Percentiles rank a stretch among this genome's conserved stretches.
Conservation (phyloP, 2,797 vertebrate species). For the Staurois parvus region DNA sequence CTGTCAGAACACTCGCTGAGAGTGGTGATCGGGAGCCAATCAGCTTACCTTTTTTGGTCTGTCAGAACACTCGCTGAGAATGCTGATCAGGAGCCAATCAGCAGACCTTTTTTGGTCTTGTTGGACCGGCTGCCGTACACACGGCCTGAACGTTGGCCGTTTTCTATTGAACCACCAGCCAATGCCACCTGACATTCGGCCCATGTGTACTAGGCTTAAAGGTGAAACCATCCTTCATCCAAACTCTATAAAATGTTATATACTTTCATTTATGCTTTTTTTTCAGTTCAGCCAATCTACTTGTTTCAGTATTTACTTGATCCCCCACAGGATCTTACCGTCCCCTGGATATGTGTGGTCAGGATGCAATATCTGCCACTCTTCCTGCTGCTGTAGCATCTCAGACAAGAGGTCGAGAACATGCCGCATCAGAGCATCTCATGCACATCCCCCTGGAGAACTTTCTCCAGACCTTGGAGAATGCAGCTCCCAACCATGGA, state of each 20-base stretch:
- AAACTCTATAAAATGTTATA: not conserved
- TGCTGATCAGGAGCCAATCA: no score
- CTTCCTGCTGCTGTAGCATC: slow-evolving; percentile 67
- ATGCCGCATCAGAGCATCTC: slow-evolving; percentile 82
- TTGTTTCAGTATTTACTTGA: slow-evolving; percentile 13
- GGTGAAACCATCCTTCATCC: not conserved
- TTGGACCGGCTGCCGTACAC: no score
- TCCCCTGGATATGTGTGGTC: slow-evolving; percentile 77
- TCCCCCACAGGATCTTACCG: slow-evolving; percentile 77
- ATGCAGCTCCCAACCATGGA: slow-evolving; percentile 70
- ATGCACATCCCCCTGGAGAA: slow-evolving; percentile 88
- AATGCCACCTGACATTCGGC: no score
- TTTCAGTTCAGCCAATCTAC: not conserved
- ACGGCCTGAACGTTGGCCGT: no score
- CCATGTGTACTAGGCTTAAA: no score
- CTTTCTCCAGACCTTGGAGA: slow-evolving; percentile 90
- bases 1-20: no score
- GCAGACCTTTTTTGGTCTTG: no score
- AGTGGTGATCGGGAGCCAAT: no score
- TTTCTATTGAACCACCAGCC: no score
- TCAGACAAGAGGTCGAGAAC: slow-evolving; percentile 82
- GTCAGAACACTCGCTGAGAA: no score
- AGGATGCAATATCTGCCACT: not conserved
- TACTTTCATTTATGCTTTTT: not conserved
- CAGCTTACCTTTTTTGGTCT: no score